These are phyloP conservation scores for Thunnus thynnus DNA, from an alignment of 2,113 vertebrate species.

Conservation along the genomic window DNA sequence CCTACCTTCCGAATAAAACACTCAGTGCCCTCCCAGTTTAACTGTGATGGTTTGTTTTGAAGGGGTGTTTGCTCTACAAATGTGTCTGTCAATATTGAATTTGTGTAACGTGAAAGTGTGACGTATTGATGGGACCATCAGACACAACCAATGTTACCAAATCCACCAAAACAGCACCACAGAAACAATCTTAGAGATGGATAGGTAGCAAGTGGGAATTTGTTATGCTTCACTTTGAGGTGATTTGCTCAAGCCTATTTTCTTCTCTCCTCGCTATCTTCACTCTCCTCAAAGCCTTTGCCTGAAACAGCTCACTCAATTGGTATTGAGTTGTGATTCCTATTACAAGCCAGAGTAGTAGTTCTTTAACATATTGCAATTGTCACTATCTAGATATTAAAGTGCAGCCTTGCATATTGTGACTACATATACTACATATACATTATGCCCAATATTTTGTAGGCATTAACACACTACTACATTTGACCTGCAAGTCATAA, in stretches of 20 bases:
- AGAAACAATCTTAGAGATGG: neutral
- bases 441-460: constrained; percentile 5
- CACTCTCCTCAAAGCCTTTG: neutral
- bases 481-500: constrained; percentile 22
- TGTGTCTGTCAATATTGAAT: constrained; percentile 27
- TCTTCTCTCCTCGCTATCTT: neutral
- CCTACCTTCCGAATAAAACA: constrained; percentile 12
- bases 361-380: constrained; percentile 10
- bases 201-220: constrained; percentile 8
- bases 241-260: constrained; percentile 19
- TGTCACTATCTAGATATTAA: constrained; percentile 23
- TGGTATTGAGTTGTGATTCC: constrained; percentile 25
- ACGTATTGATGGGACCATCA: constrained; percentile 24
- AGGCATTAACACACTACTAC: neutral
- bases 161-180: constrained; percentile 8
- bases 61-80: constrained; percentile 17
- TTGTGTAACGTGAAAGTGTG: constrained; percentile 11
- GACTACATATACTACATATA: neutral
- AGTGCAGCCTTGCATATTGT: neutral
- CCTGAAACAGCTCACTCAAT: neutral
- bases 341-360: constrained; percentile 1
- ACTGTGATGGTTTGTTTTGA: constrained; percentile 16
- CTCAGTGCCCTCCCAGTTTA: constrained; percentile 3
- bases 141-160: neutral
- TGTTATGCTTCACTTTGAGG: constrained; percentile 17